A percentile compares a stretch with the other conserved stretches of the same genome.
These are phyloP conservation scores for Cladorhizidae sp. DNA, from an alignment of 37 sponge, comb jelly and placozoan species.

Conservation along the genomic window DNA sequence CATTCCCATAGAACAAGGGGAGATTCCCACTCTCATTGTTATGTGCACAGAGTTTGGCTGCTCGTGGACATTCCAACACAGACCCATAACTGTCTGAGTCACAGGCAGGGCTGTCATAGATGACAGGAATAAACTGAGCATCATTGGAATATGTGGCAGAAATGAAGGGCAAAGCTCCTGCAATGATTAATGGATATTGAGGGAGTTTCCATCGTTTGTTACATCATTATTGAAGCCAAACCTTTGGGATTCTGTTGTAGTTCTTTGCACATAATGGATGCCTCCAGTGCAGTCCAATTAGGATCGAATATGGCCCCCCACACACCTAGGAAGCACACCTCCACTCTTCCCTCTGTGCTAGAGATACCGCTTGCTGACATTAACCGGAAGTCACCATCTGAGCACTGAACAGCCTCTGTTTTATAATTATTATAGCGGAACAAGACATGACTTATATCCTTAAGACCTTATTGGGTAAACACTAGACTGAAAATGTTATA, in stretches of 20 bases:
- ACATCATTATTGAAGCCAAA: not conserved
- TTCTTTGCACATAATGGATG: not conserved
- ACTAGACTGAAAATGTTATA: too few species aligned
- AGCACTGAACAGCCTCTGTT: too few species aligned
- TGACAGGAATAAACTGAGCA: not conserved
- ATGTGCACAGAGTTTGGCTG: not conserved
- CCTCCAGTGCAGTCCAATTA: not conserved
- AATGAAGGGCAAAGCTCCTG: not conserved
- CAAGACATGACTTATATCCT: too few species aligned
- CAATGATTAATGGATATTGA: too few species aligned
- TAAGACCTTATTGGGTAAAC: too few species aligned
- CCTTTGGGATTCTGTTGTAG: not conserved
- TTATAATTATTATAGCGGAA: not conserved
- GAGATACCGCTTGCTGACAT: not conserved
- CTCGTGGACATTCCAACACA: not conserved
- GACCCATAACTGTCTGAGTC: not conserved
- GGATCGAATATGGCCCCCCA: not conserved
- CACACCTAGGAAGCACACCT: constrained; percentile 17
- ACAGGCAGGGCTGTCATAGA: not conserved
- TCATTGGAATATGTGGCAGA: not conserved
- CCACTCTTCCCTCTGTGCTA: constrained; percentile 8
- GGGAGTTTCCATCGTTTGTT: too few species aligned
- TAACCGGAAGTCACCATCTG: constrained; percentile 1
- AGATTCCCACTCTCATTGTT: not conserved
- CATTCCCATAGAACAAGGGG: too few species aligned